Percentiles rank a stretch among this genome's conserved stretches.
phyloP scores from a whole-genome alignment of 2,888 invertebrate genomes.

The Chrysolina haemoptera region DNA sequence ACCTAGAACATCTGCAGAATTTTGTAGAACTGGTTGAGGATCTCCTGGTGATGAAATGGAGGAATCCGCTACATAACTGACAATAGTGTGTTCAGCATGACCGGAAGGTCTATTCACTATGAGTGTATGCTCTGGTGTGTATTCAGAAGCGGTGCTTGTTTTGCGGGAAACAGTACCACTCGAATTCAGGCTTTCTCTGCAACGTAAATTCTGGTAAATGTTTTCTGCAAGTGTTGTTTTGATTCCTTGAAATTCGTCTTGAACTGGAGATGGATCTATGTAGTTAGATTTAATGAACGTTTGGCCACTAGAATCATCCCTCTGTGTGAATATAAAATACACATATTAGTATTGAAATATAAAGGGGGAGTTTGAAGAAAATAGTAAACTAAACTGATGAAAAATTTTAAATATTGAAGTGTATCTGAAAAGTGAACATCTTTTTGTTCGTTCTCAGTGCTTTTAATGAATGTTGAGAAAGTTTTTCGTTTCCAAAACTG shows the following conservation, averaged over 20 bases:
- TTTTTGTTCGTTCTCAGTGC: neutral
- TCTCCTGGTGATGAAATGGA: constrained; percentile 55
- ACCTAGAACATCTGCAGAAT: constrained; percentile 30
- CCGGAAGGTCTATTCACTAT: constrained; percentile 57
- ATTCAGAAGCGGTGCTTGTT: constrained; percentile 74
- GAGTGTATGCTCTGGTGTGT: constrained; percentile 73
- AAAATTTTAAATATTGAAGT: too few relatives aligned
- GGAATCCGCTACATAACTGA: constrained; percentile 59
- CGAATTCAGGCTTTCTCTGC: constrained; percentile 68
- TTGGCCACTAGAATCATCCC: constrained; percentile 63
- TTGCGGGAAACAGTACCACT: constrained; percentile 72
- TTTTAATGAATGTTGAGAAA: neutral
- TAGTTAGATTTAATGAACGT: constrained; percentile 56
- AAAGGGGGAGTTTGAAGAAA: neutral
- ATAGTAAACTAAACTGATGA: neutral
- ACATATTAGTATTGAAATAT: constrained; percentile 29
- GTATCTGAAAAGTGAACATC: neutral
- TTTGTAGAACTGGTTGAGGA: constrained; percentile 30
- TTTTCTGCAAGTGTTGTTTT: constrained; percentile 66
- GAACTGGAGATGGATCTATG: constrained; percentile 49
- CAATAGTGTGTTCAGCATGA: constrained; percentile 55
- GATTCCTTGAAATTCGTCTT: constrained; percentile 60
- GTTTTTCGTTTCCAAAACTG: too few relatives aligned
- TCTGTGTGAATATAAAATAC: constrained; percentile 53
- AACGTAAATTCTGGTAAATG: constrained; percentile 62